Base-by-base conservation (phyloP, 2,888 invertebrate genomes). In the Vandiemenella viatica region DNA sequence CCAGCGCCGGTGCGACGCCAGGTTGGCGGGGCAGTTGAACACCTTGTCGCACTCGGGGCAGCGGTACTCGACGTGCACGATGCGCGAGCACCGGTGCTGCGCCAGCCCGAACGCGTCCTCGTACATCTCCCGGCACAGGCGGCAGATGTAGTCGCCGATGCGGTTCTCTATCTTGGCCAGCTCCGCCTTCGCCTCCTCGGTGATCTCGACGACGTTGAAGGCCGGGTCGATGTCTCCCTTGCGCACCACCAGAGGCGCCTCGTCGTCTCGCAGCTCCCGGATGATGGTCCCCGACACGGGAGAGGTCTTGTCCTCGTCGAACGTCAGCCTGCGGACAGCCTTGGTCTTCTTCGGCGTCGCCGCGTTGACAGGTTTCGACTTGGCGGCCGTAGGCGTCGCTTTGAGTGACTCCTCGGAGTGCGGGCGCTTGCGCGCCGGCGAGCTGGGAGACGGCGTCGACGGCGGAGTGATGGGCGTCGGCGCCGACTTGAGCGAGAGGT, bases 1-100 rank as follows among this genome's bases (percentile, higher is more conserved):
- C 98, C 98, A 98, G 42, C 98, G 78, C 2, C 95, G 79, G 65
- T 98, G 98, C 0, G 95, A 95, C 0, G 97, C 97, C 55, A 98
- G 70, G 67, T 98, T 98, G 3, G 98, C 98, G 0, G 97, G 97
- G 65, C 97, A 97, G 67, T 95, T 95, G 74, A 98, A 98, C 1
- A 86, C 83, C 74, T 96, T 96, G 69, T 93, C 93, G 65, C 97
- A 97, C 67, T 98, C 97, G 1, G 96, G 93, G 62, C 97, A 98
- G 46, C 93, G 77, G 68, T 98, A 98, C 65, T 97, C 96, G 56
- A 97, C 92, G 68, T 97, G 95, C 1, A 95, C 90, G 57, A 96
- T 96, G 54, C 93, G 75, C 1, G 95, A 90, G 66, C 97, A 98
- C 5, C 93, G 77, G 66, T 98, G 98, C 63, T 95, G 93, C 0